Evolutionary conservation across 1,140 invertebrate genomes (phyloP).

Genomic region (Drosophila baimaii): DNA sequence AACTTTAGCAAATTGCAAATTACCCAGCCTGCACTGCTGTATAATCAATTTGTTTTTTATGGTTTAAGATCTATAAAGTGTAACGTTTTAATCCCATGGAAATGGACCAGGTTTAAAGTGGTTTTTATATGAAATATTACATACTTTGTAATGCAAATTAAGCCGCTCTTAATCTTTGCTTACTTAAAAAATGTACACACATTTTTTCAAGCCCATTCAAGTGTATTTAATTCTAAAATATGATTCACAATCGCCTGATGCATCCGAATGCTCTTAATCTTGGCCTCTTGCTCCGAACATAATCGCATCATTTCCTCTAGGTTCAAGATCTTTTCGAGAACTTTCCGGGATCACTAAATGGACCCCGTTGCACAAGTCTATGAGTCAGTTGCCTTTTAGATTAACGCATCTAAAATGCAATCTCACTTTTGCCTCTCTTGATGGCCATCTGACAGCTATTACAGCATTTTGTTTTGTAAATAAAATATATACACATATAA

Average conservation of each 20-base stretch:
- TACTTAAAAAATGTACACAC: too few species aligned
- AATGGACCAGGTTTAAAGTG: background rate
- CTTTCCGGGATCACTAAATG: constrained; percentile 10
- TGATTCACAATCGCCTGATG: constrained; percentile 33
- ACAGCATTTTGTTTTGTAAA: constrained; percentile 35
- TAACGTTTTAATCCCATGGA: background rate
- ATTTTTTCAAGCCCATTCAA: background rate
- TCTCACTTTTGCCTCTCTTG: constrained; percentile 15
- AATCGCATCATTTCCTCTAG: constrained; percentile 29
- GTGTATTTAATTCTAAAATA: background rate
- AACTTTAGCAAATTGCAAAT: constrained; percentile 27
- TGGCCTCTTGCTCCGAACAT: constrained; percentile 28
- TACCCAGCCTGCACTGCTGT: constrained; percentile 11
- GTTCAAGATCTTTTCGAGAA: constrained; percentile 31
- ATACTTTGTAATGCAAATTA: background rate
- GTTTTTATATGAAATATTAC: too few species aligned
- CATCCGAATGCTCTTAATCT: background rate
- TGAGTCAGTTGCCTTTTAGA: constrained; percentile 13
- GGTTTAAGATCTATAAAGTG: background rate
- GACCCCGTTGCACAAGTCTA: background rate
- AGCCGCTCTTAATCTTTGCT: too few species aligned
- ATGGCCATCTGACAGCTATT: constrained; percentile 43
- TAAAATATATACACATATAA: constrained; percentile 9
- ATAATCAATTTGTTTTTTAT: constrained; percentile 22
- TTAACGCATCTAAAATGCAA: constrained; percentile 25